Base-by-base conservation (phyloP, 1,140 invertebrate genomes). In the Formica selysi region DNA sequence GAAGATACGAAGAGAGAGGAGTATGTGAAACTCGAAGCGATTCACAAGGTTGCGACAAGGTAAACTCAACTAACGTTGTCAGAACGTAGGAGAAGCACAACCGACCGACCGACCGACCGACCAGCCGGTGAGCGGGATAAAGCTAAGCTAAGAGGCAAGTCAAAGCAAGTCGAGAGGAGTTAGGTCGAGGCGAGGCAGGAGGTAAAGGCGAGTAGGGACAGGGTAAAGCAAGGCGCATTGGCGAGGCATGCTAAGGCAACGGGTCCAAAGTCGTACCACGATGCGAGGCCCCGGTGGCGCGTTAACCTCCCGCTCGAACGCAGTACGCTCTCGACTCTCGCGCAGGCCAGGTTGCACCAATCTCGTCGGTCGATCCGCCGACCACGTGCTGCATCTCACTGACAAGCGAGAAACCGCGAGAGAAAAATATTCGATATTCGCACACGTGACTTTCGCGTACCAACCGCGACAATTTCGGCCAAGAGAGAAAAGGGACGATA, bases 251-350 rank as follows among this genome's bases (percentile, higher is more conserved):
- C 89, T 89, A 83, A 92, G 87, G 85, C 90, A 92, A 92, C 88
- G 92, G 91, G 90, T 92, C 90, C 90, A 91, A 90, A 91, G 89
- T 70, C 80, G 86, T 87, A 85, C 87, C 83, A 70, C 65, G 74
- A 29, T 76, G 51, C 76, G 76, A 65, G 86, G 88, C 87, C 83
- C 79, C 86, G 92, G 88, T 91, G 91, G 91, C 93, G 91, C 93
- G 92, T 93, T 94, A 91, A 92, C 91, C 90, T 93, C 89, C 92
- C 80, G 86, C 86, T 81, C 89, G 90, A 68, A 92, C 91, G 91
- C 93, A 94, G 94, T 94, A 91, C 89, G 93, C 90, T 92, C 86
- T 92, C 92, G 94, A 93, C 93, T 93, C 91, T 93, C 93, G 94
- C 90, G 92, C 93, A 94, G 92, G 92, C 89, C 90, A 92, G 94